Evolutionary conservation across 2,888 invertebrate genomes (phyloP).

Genomic region (Dermolepida albohirtum): DNA sequence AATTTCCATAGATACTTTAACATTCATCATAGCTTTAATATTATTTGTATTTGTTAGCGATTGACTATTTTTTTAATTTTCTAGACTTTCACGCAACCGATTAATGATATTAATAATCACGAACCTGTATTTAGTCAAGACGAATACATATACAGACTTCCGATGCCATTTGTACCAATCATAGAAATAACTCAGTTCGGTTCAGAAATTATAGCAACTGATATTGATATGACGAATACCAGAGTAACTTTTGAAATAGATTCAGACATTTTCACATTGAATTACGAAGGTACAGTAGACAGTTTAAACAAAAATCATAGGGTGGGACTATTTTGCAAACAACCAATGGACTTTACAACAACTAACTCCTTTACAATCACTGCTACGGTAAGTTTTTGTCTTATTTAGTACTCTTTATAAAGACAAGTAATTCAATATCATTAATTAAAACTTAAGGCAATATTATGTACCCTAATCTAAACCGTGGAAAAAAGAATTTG

Average conservation of each 20-base stretch:
- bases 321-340: conserved; percentile 49
- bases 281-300: conserved; percentile 16
- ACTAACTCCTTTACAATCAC: conserved; percentile 48
- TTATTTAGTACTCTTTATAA: no score
- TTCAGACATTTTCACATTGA: conserved; percentile 49
- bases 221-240: conserved; percentile 68
- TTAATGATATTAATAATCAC: conserved; percentile 68
- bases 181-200: conserved; percentile 63
- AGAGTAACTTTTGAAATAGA: conserved; percentile 51
- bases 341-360: conserved; percentile 45
- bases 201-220: conserved; percentile 63
- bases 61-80: no score
- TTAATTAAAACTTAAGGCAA: no score
- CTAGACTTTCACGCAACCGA: conserved; percentile 62
- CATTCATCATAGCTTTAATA: no score
- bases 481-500: no score
- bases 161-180: conserved; percentile 63
- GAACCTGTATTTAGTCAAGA: conserved; percentile 63
- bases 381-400: conserved; percentile 53
- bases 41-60: no score
- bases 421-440: no score
- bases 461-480: no score
- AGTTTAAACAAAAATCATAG: conserved; percentile 46
- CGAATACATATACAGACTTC: conserved; percentile 63
- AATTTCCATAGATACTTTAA: no score